These are phyloP conservation scores for Furcifer pardalis DNA, from an alignment of 2,797 vertebrate species.

Conservation along the genomic window DNA sequence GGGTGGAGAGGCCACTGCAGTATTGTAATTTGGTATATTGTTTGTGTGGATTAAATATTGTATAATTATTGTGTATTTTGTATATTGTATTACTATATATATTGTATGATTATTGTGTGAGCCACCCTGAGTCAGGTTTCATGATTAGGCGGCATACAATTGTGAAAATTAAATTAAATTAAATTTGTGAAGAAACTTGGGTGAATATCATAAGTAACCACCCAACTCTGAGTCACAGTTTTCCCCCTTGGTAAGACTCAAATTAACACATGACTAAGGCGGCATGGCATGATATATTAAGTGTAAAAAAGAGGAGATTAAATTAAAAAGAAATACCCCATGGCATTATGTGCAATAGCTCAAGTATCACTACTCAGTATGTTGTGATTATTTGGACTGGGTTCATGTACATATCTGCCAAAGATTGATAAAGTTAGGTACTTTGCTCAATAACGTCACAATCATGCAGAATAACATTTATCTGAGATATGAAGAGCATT, in stretches of 20 bases:
- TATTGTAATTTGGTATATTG: no score
- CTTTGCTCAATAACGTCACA: no score
- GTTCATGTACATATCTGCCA: not conserved
- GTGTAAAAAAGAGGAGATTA: not conserved
- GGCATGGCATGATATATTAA: not conserved
- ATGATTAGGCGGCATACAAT: no score
- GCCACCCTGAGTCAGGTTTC: no score
- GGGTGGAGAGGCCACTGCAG: no score
- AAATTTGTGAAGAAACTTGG: not conserved
- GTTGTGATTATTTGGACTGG: not conserved
- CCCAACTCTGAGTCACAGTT: not conserved
- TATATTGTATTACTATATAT: no score
- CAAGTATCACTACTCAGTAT: not conserved
- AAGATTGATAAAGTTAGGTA: not conserved
- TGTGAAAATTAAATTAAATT: no score
- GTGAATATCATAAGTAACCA: not conserved
- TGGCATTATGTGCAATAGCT: not conserved
- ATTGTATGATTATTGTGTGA: no score
- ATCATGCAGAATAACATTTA: not conserved
- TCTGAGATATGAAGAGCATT: not conserved
- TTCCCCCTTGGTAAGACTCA: not conserved
- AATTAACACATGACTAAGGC: not conserved
- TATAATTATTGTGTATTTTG: no score
- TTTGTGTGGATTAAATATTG: no score
- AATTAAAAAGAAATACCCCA: not conserved